A percentile compares a stretch with the other conserved stretches of the same genome.
phyloP scores from a whole-genome alignment of 2,113 vertebrate genomes.

The Colius striatus region DNA sequence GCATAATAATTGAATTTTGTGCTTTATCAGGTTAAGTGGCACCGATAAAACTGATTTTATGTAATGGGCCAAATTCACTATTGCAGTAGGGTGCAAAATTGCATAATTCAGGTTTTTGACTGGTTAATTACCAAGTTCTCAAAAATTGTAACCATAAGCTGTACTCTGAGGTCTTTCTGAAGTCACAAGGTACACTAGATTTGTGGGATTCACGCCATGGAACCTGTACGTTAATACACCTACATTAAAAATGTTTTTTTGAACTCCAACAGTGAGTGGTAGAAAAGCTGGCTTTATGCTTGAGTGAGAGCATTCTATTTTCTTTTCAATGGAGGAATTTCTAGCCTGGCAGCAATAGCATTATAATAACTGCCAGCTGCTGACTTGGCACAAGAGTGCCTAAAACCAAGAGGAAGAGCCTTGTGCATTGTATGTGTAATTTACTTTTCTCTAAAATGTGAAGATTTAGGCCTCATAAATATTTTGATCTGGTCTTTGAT shows the following conservation, averaged over 20 bases:
- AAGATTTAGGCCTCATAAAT: constrained; percentile 23
- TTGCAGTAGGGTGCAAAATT: not conserved
- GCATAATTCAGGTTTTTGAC: not conserved
- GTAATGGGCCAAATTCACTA: not conserved
- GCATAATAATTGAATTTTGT: not conserved
- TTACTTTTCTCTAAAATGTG: constrained; percentile 18
- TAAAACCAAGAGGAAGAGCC: constrained; percentile 6
- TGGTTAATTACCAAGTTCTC: not conserved
- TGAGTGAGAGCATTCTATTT: constrained; percentile 28
- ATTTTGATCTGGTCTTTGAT: constrained; percentile 32
- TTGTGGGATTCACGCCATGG: not conserved
- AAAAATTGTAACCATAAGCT: not conserved
- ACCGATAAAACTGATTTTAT: constrained; percentile 15
- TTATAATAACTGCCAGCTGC: constrained; percentile 51
- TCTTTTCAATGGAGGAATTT: constrained; percentile 52
- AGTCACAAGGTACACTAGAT: not conserved
- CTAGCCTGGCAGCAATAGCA: constrained; percentile 24
- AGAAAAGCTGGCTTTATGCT: constrained; percentile 24
- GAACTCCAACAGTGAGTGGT: not conserved
- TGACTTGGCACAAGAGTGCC: constrained; percentile 29
- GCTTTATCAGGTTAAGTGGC: not conserved
- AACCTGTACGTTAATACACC: not conserved
- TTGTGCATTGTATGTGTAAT: not conserved
- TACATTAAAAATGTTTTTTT: not conserved
- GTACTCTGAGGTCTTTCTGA: not conserved